Percentiles rank a stretch among this genome's conserved stretches.
Evolutionary conservation across 2,797 vertebrate species (phyloP).

Genomic region (Sarcophilus harrisii): DNA sequence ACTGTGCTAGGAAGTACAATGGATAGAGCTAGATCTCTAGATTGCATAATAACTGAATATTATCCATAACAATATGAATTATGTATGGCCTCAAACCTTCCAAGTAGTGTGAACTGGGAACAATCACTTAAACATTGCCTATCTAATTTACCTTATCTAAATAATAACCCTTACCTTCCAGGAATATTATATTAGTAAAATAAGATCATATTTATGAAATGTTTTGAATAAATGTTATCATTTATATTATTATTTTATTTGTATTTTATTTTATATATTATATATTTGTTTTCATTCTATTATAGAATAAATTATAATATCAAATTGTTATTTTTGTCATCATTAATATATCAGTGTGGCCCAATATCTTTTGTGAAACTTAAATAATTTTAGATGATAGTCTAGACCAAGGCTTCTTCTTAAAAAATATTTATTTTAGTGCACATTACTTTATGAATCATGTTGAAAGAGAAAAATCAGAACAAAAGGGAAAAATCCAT

Average conservation of each 20-base stretch:
- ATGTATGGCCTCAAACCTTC: not conserved
- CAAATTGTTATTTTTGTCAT: not conserved
- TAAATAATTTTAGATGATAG: not conserved
- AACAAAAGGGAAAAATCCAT: too few relatives aligned
- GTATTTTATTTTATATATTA: not conserved
- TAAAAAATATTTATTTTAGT: too few relatives aligned
- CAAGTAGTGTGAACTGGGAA: not conserved
- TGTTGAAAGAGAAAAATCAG: too few relatives aligned
- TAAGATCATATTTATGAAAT: not conserved
- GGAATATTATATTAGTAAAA: not conserved
- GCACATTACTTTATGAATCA: too few relatives aligned
- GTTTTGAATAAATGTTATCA: not conserved
- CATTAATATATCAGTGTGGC: not conserved
- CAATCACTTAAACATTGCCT: not conserved
- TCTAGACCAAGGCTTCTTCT: not conserved
- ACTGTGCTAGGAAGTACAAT: not conserved
- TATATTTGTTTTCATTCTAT: not conserved
- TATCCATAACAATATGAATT: not conserved
- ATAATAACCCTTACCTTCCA: not conserved
- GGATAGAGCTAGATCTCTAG: not conserved
- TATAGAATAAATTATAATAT: not conserved
- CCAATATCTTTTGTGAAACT: not conserved
- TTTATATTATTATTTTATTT: not conserved
- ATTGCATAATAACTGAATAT: too few relatives aligned
- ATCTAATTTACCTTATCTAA: not conserved